These are phyloP conservation scores for Octonoba sinensis DNA, from an alignment of 2,888 invertebrate species.

Conservation along the genomic window DNA sequence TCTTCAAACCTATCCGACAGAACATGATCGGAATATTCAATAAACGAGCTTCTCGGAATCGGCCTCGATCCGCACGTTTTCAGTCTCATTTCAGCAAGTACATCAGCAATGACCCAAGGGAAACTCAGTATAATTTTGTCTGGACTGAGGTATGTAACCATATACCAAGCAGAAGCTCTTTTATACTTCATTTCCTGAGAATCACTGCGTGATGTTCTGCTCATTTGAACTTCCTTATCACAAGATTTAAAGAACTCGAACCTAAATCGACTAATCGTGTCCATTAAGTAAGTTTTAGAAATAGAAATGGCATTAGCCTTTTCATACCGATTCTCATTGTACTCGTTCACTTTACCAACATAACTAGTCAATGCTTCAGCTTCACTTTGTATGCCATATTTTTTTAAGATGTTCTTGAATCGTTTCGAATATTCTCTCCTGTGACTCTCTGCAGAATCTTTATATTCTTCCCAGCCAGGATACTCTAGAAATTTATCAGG, in stretches of 20 bases:
- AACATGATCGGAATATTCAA: conserved; percentile 3
- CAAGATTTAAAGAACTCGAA: conserved; percentile 19
- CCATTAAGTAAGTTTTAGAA: conserved; percentile 33
- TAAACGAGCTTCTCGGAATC: conserved; percentile 10
- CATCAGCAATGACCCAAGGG: conserved; percentile 59
- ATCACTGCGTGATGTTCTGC: not conserved
- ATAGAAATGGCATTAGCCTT: conserved; percentile 37
- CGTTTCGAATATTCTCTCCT: conserved; percentile 35
- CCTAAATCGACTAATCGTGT: conserved; percentile 34
- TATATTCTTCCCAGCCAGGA: conserved; percentile 59
- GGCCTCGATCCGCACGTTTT: not conserved
- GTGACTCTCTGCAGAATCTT: conserved; percentile 34
- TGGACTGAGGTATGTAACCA: conserved; percentile 46
- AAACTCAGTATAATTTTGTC: conserved; percentile 44
- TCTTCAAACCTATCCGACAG: not conserved
- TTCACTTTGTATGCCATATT: conserved; percentile 60
- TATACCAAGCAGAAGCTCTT: conserved; percentile 50
- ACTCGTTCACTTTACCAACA: conserved; percentile 35
- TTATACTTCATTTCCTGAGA: conserved; percentile 13
- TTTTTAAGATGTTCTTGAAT: conserved; percentile 56
- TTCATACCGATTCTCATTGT: conserved; percentile 43
- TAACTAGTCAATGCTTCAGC: conserved; percentile 52
- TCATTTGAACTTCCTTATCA: not conserved
- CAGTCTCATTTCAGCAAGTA: conserved; percentile 20
- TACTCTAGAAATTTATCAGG: conserved; percentile 31